Percentiles rank a stretch among this genome's conserved stretches.
phyloP scores from a whole-genome alignment of 2,797 vertebrate species.

The Nyctalus aviator region DNA sequence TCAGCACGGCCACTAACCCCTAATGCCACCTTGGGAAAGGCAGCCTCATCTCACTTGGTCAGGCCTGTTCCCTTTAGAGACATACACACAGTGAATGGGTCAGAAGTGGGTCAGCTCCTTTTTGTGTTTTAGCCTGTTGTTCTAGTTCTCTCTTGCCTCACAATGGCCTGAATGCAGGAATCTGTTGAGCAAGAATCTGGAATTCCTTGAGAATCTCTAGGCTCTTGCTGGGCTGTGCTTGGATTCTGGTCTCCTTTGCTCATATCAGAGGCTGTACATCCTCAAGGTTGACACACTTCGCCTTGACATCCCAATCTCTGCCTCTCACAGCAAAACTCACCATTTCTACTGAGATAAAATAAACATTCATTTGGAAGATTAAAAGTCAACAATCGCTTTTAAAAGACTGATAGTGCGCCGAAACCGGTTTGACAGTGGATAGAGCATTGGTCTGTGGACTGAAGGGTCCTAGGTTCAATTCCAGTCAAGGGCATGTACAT shows the following conservation, averaged over 20 bases:
- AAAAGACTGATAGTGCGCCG: not conserved
- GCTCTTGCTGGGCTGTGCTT: not conserved
- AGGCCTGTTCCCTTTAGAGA: slow-evolving; percentile 57
- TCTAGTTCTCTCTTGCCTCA: slow-evolving; percentile 76
- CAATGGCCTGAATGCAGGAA: slow-evolving; percentile 63
- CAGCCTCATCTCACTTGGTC: slow-evolving; percentile 64
- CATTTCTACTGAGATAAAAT: slow-evolving; percentile 45
- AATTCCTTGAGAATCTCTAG: slow-evolving; percentile 62
- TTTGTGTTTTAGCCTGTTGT: slow-evolving; percentile 57
- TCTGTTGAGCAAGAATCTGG: slow-evolving; percentile 47
- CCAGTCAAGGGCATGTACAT: no score
- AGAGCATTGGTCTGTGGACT: no score
- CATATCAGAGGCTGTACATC: not conserved
- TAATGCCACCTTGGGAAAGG: slow-evolving; percentile 68
- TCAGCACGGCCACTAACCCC: slow-evolving; percentile 30
- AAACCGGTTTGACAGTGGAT: no score
- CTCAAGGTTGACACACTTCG: not conserved
- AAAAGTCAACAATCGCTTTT: not conserved
- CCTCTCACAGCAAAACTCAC: not conserved
- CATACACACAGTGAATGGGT: slow-evolving; percentile 18
- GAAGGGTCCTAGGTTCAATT: no score
- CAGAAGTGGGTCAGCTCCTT: slow-evolving; percentile 26
- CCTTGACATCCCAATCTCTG: not conserved
- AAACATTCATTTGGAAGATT: not conserved
- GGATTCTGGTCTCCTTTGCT: not conserved